phyloP scores from a whole-genome alignment of 1,140 invertebrate genomes.

The Globodera ellingtonae region DNA sequence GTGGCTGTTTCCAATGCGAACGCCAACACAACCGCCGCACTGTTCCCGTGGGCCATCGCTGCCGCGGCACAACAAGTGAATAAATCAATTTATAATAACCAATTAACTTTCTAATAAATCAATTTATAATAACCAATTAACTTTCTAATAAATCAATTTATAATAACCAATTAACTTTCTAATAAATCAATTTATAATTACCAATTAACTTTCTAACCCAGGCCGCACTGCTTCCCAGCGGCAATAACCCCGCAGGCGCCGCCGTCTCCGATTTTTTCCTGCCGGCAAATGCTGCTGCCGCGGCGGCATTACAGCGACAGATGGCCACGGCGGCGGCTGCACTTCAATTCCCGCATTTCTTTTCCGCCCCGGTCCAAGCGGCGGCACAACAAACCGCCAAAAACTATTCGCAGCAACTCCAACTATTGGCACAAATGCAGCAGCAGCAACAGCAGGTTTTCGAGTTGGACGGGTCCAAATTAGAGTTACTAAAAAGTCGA shows the following conservation, averaged over 20 bases:
- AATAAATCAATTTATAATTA: neutral
- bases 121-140: neutral
- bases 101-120: neutral
- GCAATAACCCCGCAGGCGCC: neutral
- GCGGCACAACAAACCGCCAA: conserved; percentile 28
- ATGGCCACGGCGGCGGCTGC: conserved; percentile 23
- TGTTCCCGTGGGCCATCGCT: conserved; percentile 30
- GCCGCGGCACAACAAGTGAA: conserved; percentile 23
- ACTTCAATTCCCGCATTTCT: conserved; percentile 27
- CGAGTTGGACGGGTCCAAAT: neutral
- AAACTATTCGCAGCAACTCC: conserved; percentile 23
- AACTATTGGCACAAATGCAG: conserved; percentile 24
- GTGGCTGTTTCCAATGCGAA: conserved; percentile 6
- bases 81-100: neutral
- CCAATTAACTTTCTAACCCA: neutral
- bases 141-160: too few relatives aligned
- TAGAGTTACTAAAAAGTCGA: neutral
- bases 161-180: neutral
- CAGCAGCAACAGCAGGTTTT: conserved; percentile 9
- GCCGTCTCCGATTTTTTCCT: neutral
- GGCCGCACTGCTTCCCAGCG: neutral
- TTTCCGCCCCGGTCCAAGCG: conserved; percentile 21
- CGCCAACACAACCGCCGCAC: neutral
- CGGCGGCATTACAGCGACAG: conserved; percentile 18
- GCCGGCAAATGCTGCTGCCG: conserved; percentile 16